phyloP scores from a whole-genome alignment of 2,797 vertebrate genomes.

The Remorina albescens region DNA sequence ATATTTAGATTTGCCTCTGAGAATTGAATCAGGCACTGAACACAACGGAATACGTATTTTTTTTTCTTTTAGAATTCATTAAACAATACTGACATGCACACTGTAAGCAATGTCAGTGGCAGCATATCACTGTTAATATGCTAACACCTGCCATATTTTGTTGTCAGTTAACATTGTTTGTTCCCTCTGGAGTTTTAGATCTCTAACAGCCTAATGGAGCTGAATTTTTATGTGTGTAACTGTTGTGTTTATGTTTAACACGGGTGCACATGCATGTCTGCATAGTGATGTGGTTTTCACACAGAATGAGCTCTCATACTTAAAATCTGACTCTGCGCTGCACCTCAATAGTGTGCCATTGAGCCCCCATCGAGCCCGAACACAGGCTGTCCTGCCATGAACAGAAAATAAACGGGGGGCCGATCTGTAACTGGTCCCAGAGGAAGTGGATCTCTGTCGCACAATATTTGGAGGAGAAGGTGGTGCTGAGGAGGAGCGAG shows the following conservation, averaged over 20 bases:
- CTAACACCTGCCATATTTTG: neutral
- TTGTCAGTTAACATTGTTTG: conserved; percentile 1
- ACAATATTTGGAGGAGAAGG: too few species aligned
- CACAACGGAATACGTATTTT: neutral
- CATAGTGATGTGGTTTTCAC: too few species aligned
- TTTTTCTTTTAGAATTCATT: conserved; percentile 11
- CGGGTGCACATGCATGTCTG: neutral
- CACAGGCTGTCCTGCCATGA: too few species aligned
- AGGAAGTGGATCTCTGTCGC: too few species aligned
- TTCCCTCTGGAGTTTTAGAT: neutral
- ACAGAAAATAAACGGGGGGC: too few species aligned
- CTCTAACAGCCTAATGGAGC: neutral
- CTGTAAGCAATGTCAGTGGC: neutral
- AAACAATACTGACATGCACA: conserved; percentile 6
- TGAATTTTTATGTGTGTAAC: neutral
- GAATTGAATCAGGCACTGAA: conserved; percentile 28
- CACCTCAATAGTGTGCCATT: neutral
- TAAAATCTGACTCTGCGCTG: too few species aligned
- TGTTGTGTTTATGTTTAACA: neutral
- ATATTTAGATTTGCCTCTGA: conserved; percentile 30
- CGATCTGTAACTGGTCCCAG: too few species aligned
- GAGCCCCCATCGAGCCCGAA: too few species aligned
- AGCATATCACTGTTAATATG: neutral
- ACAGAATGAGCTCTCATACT: too few species aligned
- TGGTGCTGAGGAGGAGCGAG: too few species aligned